These are phyloP conservation scores for Chromobotia macracanthus DNA, from an alignment of 2,797 vertebrate species.

Conservation along the genomic window DNA sequence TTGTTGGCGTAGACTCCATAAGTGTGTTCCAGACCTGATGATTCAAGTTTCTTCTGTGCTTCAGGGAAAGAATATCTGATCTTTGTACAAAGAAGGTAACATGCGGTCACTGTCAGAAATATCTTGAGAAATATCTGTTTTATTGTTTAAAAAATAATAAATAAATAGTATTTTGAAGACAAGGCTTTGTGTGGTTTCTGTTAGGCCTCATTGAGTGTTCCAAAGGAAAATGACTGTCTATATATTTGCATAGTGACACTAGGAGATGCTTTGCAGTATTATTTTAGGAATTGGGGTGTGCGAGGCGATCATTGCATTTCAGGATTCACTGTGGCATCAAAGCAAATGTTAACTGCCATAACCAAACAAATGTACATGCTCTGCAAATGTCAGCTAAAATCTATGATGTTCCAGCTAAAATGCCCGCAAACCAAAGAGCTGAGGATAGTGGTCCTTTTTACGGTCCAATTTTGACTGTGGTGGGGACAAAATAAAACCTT, in stretches of 20 bases:
- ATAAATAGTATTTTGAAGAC: background rate
- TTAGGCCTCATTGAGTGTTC: background rate
- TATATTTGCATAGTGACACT: conserved; percentile 6
- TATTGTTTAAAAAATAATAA: background rate
- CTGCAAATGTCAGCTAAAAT: conserved; percentile 42
- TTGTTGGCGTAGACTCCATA: background rate
- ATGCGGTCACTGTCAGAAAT: background rate
- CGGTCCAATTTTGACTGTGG: conserved; percentile 20
- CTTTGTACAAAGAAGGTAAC: background rate
- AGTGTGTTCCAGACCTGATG: background rate
- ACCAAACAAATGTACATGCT: conserved; percentile 35
- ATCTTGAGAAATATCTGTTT: too few relatives aligned
- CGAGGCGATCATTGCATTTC: background rate
- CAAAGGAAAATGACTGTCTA: background rate
- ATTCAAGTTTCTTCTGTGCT: background rate
- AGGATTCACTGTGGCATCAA: conserved; percentile 19
- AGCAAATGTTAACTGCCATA: conserved; percentile 47
- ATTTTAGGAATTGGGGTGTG: background rate
- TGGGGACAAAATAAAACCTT: conserved; percentile 32
- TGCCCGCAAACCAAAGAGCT: conserved; percentile 18
- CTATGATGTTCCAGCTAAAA: conserved; percentile 33
- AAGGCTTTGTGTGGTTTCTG: background rate
- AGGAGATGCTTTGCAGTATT: background rate
- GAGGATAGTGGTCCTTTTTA: conserved; percentile 9
- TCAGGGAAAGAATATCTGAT: too few relatives aligned